Evolutionary conservation across 1,140 invertebrate species (phyloP).

Genomic region (Brachionus manjavacas): DNA sequence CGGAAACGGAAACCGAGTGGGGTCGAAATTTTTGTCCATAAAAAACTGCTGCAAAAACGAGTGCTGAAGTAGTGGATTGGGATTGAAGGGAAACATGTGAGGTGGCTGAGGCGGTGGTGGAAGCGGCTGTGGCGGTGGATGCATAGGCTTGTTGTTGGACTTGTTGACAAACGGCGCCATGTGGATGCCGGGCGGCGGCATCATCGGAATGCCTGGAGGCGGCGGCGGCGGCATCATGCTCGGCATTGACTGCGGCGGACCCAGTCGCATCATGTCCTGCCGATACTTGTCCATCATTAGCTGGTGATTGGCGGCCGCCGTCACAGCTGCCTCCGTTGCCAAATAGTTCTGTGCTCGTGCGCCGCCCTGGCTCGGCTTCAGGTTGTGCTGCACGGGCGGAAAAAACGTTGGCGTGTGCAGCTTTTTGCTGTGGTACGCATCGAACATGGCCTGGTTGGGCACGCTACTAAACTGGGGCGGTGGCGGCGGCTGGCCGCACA

Average conservation of each 20-base stretch:
- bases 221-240: no score
- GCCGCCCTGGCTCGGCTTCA: not conserved
- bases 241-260: not conserved
- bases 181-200: not conserved
- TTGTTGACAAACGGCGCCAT: not conserved
- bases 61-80: not conserved
- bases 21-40: not conserved
- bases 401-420: conserved; percentile 3
- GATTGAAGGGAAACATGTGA: not conserved
- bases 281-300: conserved; percentile 16
- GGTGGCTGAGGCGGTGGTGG: not conserved
- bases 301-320: conserved; percentile 20
- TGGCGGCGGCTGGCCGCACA: not conserved
- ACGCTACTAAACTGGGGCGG: no score
- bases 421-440: not conserved
- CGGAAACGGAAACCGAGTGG: not conserved
- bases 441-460: not conserved
- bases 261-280: not conserved
- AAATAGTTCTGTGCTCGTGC: not conserved
- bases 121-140: not conserved
- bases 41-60: conserved; percentile 22
- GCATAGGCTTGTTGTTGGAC: not conserved
- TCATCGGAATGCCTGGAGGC: not conserved
- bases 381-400: not conserved
- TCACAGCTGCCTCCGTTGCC: conserved; percentile 10